These are phyloP conservation scores for Pipistrellus pygmaeus DNA, from an alignment of 2,797 vertebrate genomes.

Conservation along the genomic window DNA sequence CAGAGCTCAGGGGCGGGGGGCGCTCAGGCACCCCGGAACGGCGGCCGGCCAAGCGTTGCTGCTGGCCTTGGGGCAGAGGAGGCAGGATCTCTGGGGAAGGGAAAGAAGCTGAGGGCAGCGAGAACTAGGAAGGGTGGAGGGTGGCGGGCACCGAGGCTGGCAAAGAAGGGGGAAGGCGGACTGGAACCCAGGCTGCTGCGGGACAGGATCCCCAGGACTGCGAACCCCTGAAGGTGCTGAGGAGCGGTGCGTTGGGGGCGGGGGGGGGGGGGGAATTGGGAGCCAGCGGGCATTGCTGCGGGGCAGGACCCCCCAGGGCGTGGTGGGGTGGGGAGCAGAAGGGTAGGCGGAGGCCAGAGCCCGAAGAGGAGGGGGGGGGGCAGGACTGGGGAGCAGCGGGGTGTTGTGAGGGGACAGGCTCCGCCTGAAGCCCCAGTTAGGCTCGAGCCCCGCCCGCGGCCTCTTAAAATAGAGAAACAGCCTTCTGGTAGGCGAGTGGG, in stretches of 20 bases:
- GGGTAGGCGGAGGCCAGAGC: neutral
- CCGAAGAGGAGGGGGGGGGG: neutral
- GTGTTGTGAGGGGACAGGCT: slow-evolving; percentile 34
- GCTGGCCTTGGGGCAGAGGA: neutral
- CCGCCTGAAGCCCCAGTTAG: slow-evolving; percentile 69
- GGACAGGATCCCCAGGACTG: neutral
- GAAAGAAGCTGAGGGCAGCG: neutral
- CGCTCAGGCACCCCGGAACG: neutral
- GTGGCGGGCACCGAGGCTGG: neutral
- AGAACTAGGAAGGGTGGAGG: neutral
- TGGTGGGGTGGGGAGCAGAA: neutral
- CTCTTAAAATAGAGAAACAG: slow-evolving; percentile 81
- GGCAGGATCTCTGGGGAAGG: neutral
- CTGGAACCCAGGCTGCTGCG: neutral
- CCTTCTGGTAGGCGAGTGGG: slow-evolving; percentile 71
- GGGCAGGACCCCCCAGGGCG: neutral
- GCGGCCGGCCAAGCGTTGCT: neutral
- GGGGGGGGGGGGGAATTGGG: too few relatives aligned
- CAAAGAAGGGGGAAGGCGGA: neutral
- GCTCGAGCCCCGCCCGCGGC: slow-evolving; percentile 69
- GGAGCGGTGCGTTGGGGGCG: neutral
- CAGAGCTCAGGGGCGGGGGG: neutral
- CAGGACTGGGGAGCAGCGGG: neutral
- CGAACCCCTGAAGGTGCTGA: neutral
- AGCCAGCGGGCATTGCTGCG: neutral